Evolutionary conservation across 2,888 invertebrate genomes (phyloP), one percentile per base, ranked within the genome.

Genomic region (Blastobasis lacticolella): DNA sequence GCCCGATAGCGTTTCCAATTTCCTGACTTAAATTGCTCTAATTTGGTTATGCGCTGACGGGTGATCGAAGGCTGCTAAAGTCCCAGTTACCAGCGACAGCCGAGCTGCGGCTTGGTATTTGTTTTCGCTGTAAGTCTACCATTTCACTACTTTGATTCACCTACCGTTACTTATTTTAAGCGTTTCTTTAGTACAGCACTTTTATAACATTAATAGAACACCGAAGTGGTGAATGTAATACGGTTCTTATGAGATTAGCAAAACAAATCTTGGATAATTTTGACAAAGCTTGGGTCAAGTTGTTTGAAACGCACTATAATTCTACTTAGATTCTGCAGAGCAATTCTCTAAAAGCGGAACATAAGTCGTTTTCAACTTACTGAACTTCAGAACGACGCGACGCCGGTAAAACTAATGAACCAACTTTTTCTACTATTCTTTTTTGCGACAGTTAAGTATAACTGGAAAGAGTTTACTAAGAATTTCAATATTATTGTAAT

Each of bases 1-100:
- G 75, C 74, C 77, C 81, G 84, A 84, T 86, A 85, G 78, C 79
- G 78, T 78, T 86, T 81, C 84, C 88, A 86, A 88, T 87, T 87
- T 87, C 88, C 87, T 83, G 86, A 83, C 83, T 84, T 82, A 86
- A 86, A 87, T 88, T 87, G 85, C 81, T 83, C 83, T 86, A 88
- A 88, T 87, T 88, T 81, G 81, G 83, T 84, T 85, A 84, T 84
- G 77, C 73, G 72, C 78, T 82, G 85, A 81, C 81, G 79, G 76
- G 69, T 82, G 81, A 84, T 83, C 79, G 82, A 81, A 81, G 75
- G 71, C 71, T 73, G 69, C 73, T 72, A 71, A 73, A 71, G 66
- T 70, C 62, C 66, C 66, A 60, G 63, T 62, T 63, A 64, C 70
- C 62, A 63, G 67, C 70, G 75, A 71, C 71, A 72, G 67, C 72